These are phyloP conservation scores for Uloborus plumipes DNA, from an alignment of 2,888 invertebrate genomes.

Conservation along the genomic window DNA sequence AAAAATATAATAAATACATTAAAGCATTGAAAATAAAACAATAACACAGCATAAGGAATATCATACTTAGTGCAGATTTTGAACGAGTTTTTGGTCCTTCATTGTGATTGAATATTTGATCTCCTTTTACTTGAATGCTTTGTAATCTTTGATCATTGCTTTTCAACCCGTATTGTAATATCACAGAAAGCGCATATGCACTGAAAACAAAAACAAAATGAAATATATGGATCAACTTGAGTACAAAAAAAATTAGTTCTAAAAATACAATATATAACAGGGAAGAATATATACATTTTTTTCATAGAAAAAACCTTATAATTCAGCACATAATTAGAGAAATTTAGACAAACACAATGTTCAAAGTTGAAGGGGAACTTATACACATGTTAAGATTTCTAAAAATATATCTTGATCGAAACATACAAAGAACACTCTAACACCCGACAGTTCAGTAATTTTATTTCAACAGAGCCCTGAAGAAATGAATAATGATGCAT, in stretches of 20 bases:
- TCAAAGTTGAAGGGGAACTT: too few relatives aligned
- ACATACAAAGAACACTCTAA: too few relatives aligned
- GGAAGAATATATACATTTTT: too few relatives aligned
- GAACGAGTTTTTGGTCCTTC: constrained; percentile 69
- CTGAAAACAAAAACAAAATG: constrained; percentile 69
- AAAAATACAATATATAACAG: not conserved
- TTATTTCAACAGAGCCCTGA: too few relatives aligned
- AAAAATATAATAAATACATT: too few relatives aligned
- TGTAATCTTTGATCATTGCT: constrained; percentile 77
- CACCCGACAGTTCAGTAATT: too few relatives aligned
- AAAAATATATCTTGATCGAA: too few relatives aligned
- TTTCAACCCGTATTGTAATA: constrained; percentile 79
- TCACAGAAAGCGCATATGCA: constrained; percentile 78
- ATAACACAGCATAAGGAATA: not conserved
- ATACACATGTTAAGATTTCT: too few relatives aligned
- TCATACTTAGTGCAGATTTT: constrained; percentile 72
- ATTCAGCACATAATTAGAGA: too few relatives aligned
- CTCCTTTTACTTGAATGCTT: constrained; percentile 76
- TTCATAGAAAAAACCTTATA: too few relatives aligned
- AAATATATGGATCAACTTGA: constrained; percentile 63
- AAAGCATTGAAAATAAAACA: not conserved
- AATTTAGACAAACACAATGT: too few relatives aligned
- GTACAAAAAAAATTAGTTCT: not conserved
- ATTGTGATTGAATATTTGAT: constrained; percentile 72
- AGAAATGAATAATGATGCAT: too few relatives aligned